phyloP scores from a whole-genome alignment of 2,888 invertebrate genomes.

The Epistrophe grossulariae region DNA sequence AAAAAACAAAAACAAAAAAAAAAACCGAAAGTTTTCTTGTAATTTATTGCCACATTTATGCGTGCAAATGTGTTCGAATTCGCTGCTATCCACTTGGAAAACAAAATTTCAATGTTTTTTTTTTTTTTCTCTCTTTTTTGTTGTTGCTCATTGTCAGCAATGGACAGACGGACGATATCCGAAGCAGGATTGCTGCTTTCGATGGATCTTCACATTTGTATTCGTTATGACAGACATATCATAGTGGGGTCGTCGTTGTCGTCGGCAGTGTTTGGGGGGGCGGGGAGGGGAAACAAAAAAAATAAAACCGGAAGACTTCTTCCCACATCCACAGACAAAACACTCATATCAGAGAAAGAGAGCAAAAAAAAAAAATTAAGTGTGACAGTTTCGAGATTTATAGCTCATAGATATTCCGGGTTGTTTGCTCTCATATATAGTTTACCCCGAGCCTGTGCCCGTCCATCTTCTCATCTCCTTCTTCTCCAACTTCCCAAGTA shows the following conservation, averaged over 20 bases:
- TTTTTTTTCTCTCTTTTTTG: neutral
- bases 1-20: neutral
- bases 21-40: constrained; percentile 64
- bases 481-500: too few species aligned
- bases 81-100: constrained; percentile 60
- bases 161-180: constrained; percentile 11
- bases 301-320: neutral
- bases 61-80: constrained; percentile 73
- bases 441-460: neutral
- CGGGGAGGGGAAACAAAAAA: neutral
- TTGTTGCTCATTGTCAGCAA: constrained; percentile 8
- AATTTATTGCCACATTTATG: constrained; percentile 76
- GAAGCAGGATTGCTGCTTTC: constrained; percentile 71
- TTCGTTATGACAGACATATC: constrained; percentile 82
- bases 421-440: constrained; percentile 56
- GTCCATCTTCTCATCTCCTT: neutral
- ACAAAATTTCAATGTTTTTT: constrained; percentile 38
- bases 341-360: constrained; percentile 7
- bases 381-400: constrained; percentile 75
- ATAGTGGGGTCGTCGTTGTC: constrained; percentile 77
- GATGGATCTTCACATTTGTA: constrained; percentile 79
- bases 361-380: constrained; percentile 7
- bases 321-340: neutral
- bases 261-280: neutral
- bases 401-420: constrained; percentile 59